Evolutionary conservation across 2,113 vertebrate species (phyloP).

Genomic region (Misgurnus mizolepis): DNA sequence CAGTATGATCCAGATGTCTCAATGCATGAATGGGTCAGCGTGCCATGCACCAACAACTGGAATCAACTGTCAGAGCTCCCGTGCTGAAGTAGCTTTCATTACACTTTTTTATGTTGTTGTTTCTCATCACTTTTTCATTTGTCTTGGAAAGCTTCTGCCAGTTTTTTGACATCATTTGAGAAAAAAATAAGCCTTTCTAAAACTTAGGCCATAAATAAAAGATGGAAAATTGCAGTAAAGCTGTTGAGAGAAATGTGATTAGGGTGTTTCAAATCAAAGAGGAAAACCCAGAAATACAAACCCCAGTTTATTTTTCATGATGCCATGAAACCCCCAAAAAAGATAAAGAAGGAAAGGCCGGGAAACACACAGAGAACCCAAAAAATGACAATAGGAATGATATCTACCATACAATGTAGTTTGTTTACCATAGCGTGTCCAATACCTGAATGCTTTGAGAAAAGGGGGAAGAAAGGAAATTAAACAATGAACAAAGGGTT

Average conservation of each 20-base stretch:
- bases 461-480: conserved; percentile 91
- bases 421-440: conserved; percentile 97
- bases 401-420: conserved; percentile 99
- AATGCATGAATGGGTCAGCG: conserved; percentile 63
- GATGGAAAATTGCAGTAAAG: conserved; percentile 40
- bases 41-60: conserved; percentile 81
- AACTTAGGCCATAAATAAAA: conserved; percentile 45
- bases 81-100: conserved; percentile 18
- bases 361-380: conserved; percentile 91
- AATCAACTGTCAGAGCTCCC: conserved; percentile 66
- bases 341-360: conserved; percentile 62
- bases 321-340: conserved; percentile 66
- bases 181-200: conserved; percentile 64
- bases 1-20: not conserved
- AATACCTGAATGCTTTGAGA: conserved; percentile 93
- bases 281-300: conserved; percentile 53
- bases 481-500: conserved; percentile 86
- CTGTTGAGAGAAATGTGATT: conserved; percentile 28
- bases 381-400: conserved; percentile 91
- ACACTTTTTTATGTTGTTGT: conserved; percentile 23
- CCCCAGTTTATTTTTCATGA: conserved; percentile 53
- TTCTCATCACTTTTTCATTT: conserved; percentile 19
- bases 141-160: conserved; percentile 69
- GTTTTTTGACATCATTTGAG: conserved; percentile 67
- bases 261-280: conserved; percentile 63